Evolutionary conservation across 2,888 invertebrate species (phyloP).

Genomic region (Hyposoter didymator): DNA sequence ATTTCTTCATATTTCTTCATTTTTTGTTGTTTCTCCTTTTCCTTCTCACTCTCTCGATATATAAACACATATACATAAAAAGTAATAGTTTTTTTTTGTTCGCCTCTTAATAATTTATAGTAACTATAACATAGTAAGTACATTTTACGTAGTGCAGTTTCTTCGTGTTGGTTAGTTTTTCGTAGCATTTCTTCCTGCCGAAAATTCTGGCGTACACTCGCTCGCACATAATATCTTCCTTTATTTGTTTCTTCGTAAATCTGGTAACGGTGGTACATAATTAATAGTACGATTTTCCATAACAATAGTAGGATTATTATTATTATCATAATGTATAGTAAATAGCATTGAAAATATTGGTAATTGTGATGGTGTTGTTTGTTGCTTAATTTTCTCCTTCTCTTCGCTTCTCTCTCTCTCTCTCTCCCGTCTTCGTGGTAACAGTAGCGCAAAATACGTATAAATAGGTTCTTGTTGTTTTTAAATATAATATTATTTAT

Average conservation of each 20-base stretch:
- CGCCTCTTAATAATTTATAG: constrained; percentile 48
- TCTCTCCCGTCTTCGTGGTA: constrained; percentile 52
- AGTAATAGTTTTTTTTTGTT: constrained; percentile 54
- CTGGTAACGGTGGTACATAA: constrained; percentile 70
- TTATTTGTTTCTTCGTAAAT: constrained; percentile 4
- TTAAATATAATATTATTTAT: neutral
- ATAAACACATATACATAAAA: constrained; percentile 65
- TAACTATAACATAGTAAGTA: constrained; percentile 27
- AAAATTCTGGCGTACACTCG: neutral
- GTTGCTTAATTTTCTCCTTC: neutral
- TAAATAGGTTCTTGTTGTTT: constrained; percentile 56
- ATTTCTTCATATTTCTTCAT: neutral
- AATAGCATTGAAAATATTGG: constrained; percentile 66
- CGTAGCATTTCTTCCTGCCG: neutral
- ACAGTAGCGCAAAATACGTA: constrained; percentile 72
- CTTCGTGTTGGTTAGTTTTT: neutral
- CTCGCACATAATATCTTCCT: neutral
- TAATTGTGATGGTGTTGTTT: constrained; percentile 54
- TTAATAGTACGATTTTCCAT: constrained; percentile 50
- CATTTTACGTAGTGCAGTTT: constrained; percentile 54
- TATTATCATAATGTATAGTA: constrained; percentile 44
- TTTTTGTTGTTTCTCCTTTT: constrained; percentile 24
- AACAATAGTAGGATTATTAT: constrained; percentile 46
- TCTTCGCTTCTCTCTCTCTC: constrained; percentile 11
- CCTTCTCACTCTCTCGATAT: constrained; percentile 16